Conservation (phyloP, 2,888 invertebrate species). For the Volucella inanis region DNA sequence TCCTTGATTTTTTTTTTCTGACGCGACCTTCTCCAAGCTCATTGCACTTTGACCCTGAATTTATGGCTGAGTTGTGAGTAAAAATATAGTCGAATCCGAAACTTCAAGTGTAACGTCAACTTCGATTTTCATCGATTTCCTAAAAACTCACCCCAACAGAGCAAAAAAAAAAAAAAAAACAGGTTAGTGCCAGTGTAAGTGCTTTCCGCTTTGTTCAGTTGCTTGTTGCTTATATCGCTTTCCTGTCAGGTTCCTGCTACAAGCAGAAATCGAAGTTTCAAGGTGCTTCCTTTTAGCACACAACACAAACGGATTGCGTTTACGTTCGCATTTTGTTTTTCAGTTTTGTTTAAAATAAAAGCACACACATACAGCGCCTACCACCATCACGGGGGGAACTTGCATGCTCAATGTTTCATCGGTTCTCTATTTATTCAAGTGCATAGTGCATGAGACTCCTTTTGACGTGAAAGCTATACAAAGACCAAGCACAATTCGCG, state of each 20-base stretch:
- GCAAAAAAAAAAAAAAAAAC: slow-evolving; percentile 46
- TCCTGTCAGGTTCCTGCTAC: slow-evolving; percentile 66
- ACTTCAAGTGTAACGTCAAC: slow-evolving; percentile 22
- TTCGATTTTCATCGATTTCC: slow-evolving; percentile 24
- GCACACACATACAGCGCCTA: too few relatives aligned
- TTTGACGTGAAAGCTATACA: slow-evolving; percentile 59
- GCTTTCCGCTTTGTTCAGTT: slow-evolving; percentile 24
- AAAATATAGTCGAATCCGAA: slow-evolving; percentile 11
- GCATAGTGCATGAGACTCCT: slow-evolving; percentile 59
- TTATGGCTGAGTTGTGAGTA: slow-evolving; percentile 2
- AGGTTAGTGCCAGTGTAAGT: slow-evolving; percentile 31
- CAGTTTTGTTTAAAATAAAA: neutral
- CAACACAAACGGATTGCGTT: slow-evolving; percentile 7
- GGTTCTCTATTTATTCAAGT: slow-evolving; percentile 61
- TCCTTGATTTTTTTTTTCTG: neutral
- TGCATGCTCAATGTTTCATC: slow-evolving; percentile 29
- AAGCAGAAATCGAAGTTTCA: slow-evolving; percentile 53
- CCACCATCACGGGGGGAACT: slow-evolving; percentile 24
- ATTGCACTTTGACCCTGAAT: slow-evolving; percentile 70
- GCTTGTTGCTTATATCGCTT: slow-evolving; percentile 58
- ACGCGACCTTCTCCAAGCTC: slow-evolving; percentile 45
- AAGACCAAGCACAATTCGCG: slow-evolving; percentile 61
- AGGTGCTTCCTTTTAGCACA: slow-evolving; percentile 70
- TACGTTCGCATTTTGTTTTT: neutral
- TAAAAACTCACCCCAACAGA: slow-evolving; percentile 25